A percentile compares a stretch with the other conserved stretches of the same genome.
phyloP scores from a whole-genome alignment of 2,888 invertebrate species.

The Pollenia labialis region DNA sequence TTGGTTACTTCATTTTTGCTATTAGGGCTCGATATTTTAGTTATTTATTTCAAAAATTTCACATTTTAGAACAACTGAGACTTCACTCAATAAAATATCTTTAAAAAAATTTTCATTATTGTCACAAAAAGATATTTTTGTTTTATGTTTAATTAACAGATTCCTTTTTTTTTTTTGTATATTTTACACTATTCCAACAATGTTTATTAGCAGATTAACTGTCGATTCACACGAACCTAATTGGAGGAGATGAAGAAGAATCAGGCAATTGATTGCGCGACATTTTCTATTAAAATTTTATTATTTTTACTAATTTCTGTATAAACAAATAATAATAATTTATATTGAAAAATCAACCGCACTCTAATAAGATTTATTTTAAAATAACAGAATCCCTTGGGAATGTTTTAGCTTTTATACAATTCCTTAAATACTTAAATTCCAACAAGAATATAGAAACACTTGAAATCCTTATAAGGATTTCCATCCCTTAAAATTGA shows the following conservation, averaged over 20 bases:
- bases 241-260: slow-evolving; percentile 88
- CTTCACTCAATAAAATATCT: too few relatives aligned
- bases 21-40: too few relatives aligned
- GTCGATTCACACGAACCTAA: slow-evolving; percentile 84
- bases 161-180: background rate
- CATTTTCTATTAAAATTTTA: slow-evolving; percentile 75
- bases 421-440: slow-evolving; percentile 17
- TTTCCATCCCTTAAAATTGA: slow-evolving; percentile 51
- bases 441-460: slow-evolving; percentile 59
- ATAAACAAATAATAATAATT: background rate
- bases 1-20: too few relatives aligned
- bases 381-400: slow-evolving; percentile 76
- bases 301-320: slow-evolving; percentile 44
- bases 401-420: slow-evolving; percentile 79
- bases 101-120: too few relatives aligned
- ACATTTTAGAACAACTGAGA: too few relatives aligned
- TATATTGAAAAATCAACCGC: slow-evolving; percentile 46
- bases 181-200: background rate
- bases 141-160: too few relatives aligned
- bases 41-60: too few relatives aligned
- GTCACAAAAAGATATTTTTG: too few relatives aligned
- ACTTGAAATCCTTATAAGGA: slow-evolving; percentile 28
- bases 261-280: slow-evolving; percentile 88
- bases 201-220: background rate
- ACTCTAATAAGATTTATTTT: slow-evolving; percentile 77